Conservation (phyloP, 2,888 invertebrate genomes). For the Lithophane socia region DNA sequence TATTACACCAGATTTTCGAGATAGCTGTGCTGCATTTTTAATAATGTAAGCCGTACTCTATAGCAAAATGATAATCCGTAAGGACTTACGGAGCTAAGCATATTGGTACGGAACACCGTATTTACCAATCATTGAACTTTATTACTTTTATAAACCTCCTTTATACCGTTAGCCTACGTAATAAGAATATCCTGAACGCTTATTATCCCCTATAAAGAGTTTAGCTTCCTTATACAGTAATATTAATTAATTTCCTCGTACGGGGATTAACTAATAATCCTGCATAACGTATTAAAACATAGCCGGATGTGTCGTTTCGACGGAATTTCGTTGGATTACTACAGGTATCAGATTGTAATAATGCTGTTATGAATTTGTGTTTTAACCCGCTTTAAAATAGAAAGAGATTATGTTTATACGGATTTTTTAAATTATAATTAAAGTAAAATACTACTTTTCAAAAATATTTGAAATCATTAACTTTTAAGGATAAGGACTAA, state of each 20-base stretch:
- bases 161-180: neutral
- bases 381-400: neutral
- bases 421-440: neutral
- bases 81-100: neutral
- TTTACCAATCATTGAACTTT: constrained; percentile 5
- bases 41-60: constrained; percentile 9
- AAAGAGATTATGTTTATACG: neutral
- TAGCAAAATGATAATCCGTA: neutral
- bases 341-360: constrained; percentile 2
- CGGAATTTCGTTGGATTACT: constrained; percentile 22
- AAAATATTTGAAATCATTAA: neutral
- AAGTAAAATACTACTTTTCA: no score
- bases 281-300: constrained; percentile 45
- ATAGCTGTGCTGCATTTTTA: neutral
- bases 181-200: constrained; percentile 16
- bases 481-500: neutral
- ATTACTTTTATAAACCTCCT: constrained; percentile 30
- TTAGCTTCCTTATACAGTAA: constrained; percentile 24
- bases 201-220: constrained; percentile 32
- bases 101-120: neutral
- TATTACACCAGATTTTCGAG: neutral
- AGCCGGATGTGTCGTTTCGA: constrained; percentile 2
- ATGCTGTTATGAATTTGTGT: neutral
- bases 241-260: constrained; percentile 50
- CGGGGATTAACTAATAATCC: constrained; percentile 44